These are phyloP conservation scores for Ophion obscuratus DNA, from an alignment of 2,888 invertebrate genomes.

Conservation along the genomic window DNA sequence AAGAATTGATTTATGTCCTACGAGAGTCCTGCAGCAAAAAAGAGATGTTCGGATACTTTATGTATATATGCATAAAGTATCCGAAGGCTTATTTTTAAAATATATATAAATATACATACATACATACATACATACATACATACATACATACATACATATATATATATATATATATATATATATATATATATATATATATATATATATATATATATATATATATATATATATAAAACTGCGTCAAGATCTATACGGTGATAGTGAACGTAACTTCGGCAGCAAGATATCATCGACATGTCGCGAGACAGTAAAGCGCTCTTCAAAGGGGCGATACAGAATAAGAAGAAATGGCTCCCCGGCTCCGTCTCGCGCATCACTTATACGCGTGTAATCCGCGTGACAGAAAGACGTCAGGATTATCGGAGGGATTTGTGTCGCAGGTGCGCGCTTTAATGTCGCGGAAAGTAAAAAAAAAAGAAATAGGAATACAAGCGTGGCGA, in stretches of 20 bases:
- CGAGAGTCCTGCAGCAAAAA: conserved; percentile 49
- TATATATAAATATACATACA: neutral
- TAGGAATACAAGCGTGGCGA: conserved; percentile 34
- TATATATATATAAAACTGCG: neutral
- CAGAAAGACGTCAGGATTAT: conserved; percentile 65
- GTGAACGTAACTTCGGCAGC: conserved; percentile 10
- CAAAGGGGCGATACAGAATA: conserved; percentile 25
- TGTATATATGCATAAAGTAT: neutral
- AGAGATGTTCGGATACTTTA: conserved; percentile 33
- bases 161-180: neutral
- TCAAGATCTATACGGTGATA: neutral
- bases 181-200: neutral
- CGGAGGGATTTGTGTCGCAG: conserved; percentile 66
- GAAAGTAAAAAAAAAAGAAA: conserved; percentile 8
- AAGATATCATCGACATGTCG: conserved; percentile 60
- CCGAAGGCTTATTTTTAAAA: conserved; percentile 33
- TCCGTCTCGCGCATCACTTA: conserved; percentile 38
- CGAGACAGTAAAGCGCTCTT: conserved; percentile 44
- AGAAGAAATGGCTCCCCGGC: conserved; percentile 20
- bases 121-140: too few relatives aligned
- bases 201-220: neutral
- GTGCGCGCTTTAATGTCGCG: conserved; percentile 33
- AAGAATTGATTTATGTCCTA: conserved; percentile 58
- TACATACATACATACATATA: neutral
- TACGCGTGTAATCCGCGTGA: conserved; percentile 56